Base-by-base conservation (phyloP, 2,113 vertebrate genomes). In the Cryptotis parvus region DNA sequence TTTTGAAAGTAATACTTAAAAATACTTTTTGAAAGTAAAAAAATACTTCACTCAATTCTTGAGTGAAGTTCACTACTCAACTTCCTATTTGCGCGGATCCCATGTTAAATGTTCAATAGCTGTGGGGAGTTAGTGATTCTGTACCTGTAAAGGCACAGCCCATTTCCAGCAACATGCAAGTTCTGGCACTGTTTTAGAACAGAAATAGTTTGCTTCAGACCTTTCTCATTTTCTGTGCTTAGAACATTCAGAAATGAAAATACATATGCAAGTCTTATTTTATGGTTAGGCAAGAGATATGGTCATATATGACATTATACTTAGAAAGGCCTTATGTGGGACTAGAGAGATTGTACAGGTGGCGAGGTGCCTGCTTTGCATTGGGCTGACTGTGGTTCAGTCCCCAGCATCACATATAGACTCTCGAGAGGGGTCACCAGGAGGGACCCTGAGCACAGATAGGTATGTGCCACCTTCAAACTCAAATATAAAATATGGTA, bases 181-280 rank as follows among this genome's bases (percentile, higher is more conserved):
- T 63, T 29, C 76, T 75, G 61, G 27, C 26, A n/a, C 73, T 75
- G 4, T 9, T 26, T 31, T 58, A 72, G 31, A 85, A 58, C 68
- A 80, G 79, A 61, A 76, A 69, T 61, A 33, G 2, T 39, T 73
- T 77, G 6, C 16, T 45, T 89, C 52, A 90, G 20, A 84, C 3
- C 39, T 75, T 41, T 65, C 80, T 35, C 11, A 20, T 75, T 90
- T 76, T 45, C 37, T 87, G 93, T 74, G 41, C 68, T 87, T 37
- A 73, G 55, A 82, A 88, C 9, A 84, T 18, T 20, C 33, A 63
- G 78, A 61, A n/a, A 43, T 63, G 49, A 49, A 65, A 10, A 49
- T 45, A 69, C 3, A n/a, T 2, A 26, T 2, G 27, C 58, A 33
- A 52, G 37, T 2, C 35, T 90, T 9, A 39, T 75, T 45, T 22